These are phyloP conservation scores for Saccostrea cuccullata DNA, from an alignment of 1,140 invertebrate species.

Conservation along the genomic window DNA sequence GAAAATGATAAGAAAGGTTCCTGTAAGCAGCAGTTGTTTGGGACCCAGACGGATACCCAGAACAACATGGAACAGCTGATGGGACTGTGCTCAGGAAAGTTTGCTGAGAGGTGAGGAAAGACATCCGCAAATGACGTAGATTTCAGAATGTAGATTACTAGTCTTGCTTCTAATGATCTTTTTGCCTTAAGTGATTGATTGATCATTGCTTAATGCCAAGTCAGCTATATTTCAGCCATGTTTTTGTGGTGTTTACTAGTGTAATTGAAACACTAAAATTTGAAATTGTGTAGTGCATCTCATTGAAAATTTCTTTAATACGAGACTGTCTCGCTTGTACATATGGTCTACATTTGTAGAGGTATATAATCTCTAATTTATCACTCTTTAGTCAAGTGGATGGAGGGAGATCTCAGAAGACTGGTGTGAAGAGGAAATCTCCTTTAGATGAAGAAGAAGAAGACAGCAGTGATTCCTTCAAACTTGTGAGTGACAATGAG, in stretches of 20 bases:
- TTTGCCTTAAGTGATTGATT: too few relatives aligned
- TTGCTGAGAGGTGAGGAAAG: conserved; percentile 64
- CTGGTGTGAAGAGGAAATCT: conserved; percentile 70
- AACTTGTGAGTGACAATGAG: conserved; percentile 63
- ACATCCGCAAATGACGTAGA: too few relatives aligned
- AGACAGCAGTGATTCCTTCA: conserved; percentile 65
- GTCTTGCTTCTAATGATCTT: too few relatives aligned
- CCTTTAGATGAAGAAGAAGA: conserved; percentile 65
- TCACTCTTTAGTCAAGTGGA: neutral
- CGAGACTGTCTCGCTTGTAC: neutral
- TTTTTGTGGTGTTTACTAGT: too few relatives aligned
- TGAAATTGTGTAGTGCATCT: too few relatives aligned
- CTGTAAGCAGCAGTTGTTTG: conserved; percentile 31
- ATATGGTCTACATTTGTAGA: neutral
- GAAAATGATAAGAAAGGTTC: conserved; percentile 32
- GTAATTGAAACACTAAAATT: too few relatives aligned
- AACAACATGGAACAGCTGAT: conserved; percentile 74
- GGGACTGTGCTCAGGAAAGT: conserved; percentile 78
- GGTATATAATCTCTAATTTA: too few relatives aligned
- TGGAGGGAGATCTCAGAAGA: conserved; percentile 40
- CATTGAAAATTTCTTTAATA: too few relatives aligned
- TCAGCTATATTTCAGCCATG: too few relatives aligned
- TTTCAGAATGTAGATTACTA: too few relatives aligned
- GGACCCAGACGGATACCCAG: conserved; percentile 39
- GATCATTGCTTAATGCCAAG: too few relatives aligned